Evolutionary conservation across 1,140 invertebrate species (phyloP).

Genomic region (Drosophila aff.): DNA sequence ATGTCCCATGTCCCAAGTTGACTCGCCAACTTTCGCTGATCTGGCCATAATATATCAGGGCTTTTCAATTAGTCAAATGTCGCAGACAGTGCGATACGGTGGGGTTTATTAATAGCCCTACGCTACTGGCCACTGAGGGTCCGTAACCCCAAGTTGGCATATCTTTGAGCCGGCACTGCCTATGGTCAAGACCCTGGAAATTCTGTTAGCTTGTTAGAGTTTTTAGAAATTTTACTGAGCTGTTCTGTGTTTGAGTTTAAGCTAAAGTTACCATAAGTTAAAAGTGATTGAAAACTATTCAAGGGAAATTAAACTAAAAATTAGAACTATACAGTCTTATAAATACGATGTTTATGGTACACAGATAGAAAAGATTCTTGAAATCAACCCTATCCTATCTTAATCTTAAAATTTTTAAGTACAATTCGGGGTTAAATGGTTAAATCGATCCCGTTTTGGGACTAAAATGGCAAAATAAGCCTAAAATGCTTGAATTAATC

Average conservation of each 20-base stretch:
- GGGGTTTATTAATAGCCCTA: conserved; percentile 69
- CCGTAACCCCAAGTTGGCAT: conserved; percentile 10
- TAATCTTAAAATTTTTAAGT: no score
- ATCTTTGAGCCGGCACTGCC: conserved; percentile 18
- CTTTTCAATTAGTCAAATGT: conserved; percentile 82
- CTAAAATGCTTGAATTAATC: no score
- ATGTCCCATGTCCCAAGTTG: conserved; percentile 27
- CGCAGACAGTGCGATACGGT: conserved; percentile 66
- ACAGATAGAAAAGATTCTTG: no score
- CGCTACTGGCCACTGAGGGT: conserved; percentile 39
- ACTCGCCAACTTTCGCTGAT: conserved; percentile 72
- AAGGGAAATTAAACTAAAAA: no score
- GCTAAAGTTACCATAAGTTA: no score
- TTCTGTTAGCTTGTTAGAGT: background rate
- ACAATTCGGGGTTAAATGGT: no score
- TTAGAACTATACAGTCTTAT: no score
- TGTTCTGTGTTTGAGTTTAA: background rate
- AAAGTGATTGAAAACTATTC: background rate
- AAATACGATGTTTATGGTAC: no score
- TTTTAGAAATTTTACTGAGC: background rate
- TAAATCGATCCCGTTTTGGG: no score
- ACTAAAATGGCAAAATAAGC: no score
- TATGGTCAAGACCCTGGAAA: conserved; percentile 11
- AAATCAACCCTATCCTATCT: no score
- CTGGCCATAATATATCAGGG: conserved; percentile 64